Percentiles rank a stretch among this genome's conserved stretches.
Evolutionary conservation across 2,113 vertebrate genomes (phyloP).

Genomic region (Hippocampus guttulatus): DNA sequence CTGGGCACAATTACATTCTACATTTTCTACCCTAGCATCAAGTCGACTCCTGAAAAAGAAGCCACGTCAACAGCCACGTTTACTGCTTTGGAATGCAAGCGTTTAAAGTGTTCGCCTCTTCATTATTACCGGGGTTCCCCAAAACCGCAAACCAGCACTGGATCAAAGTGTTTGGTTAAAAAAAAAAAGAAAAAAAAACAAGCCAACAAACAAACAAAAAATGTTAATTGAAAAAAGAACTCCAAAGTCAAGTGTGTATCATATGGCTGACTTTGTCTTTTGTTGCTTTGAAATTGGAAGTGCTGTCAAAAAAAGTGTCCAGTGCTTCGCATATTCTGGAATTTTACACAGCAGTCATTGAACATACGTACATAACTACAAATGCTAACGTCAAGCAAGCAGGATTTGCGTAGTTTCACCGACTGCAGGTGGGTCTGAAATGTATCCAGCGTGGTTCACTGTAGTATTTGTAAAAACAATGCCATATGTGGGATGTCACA

Average conservation of each 20-base stretch:
- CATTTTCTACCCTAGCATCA: neutral
- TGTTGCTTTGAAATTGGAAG: neutral
- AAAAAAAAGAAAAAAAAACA: neutral
- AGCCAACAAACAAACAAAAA: neutral
- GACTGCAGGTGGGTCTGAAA: no score
- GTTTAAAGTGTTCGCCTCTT: neutral
- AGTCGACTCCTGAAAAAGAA: neutral
- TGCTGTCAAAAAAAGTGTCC: neutral
- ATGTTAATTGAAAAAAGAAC: neutral
- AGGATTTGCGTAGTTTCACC: no score
- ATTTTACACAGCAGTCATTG: no score
- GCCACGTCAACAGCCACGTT: neutral
- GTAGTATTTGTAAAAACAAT: neutral
- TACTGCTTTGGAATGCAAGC: neutral
- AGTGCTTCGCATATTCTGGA: neutral
- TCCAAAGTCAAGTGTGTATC: neutral
- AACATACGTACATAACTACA: no score
- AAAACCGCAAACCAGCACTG: neutral
- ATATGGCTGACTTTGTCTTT: neutral
- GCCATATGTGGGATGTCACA: no score
- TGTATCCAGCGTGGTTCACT: no score
- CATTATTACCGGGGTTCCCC: neutral
- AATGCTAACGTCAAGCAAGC: no score
- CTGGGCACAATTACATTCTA: neutral
- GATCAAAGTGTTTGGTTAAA: neutral